Percentiles rank a stretch among this genome's conserved stretches.
These are phyloP conservation scores for Stomatorhinus walkeri DNA, from an alignment of 2,797 vertebrate genomes.

Conservation along the genomic window DNA sequence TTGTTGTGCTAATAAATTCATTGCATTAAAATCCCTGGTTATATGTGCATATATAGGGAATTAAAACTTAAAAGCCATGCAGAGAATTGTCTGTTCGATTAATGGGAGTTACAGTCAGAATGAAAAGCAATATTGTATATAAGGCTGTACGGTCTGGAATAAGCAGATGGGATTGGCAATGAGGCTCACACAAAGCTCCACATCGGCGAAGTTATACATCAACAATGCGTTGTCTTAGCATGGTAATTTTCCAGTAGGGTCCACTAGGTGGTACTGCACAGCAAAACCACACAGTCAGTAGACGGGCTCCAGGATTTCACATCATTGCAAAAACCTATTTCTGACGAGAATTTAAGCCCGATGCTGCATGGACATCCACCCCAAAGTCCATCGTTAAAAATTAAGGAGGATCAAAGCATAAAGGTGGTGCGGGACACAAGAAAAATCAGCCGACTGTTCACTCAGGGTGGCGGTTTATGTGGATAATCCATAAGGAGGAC, in stretches of 20 bases:
- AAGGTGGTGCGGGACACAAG: background rate
- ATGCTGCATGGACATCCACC: background rate
- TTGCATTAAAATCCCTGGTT: constrained; percentile 41
- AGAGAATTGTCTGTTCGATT: constrained; percentile 38
- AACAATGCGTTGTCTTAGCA: background rate
- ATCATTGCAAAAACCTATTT: background rate
- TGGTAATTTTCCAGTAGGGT: background rate
- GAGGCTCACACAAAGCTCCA: constrained; percentile 18
- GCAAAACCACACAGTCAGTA: background rate
- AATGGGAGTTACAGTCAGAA: constrained; percentile 42
- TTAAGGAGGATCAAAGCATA: background rate
- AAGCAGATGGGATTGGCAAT: background rate
- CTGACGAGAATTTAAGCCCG: background rate
- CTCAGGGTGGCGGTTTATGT: constrained; percentile 9
- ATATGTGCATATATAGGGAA: constrained; percentile 48
- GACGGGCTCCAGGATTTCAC: background rate
- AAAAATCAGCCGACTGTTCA: background rate
- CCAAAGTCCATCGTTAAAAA: background rate
- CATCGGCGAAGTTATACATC: background rate
- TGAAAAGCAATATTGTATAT: constrained; percentile 37
- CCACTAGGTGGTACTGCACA: constrained; percentile 52
- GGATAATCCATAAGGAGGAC: background rate
- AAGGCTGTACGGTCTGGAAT: constrained; percentile 25
- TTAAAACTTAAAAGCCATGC: constrained; percentile 58
- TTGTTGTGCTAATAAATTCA: constrained; percentile 41